These are phyloP conservation scores for Scomber scombrus DNA, from an alignment of 2,113 vertebrate species.

Conservation along the genomic window DNA sequence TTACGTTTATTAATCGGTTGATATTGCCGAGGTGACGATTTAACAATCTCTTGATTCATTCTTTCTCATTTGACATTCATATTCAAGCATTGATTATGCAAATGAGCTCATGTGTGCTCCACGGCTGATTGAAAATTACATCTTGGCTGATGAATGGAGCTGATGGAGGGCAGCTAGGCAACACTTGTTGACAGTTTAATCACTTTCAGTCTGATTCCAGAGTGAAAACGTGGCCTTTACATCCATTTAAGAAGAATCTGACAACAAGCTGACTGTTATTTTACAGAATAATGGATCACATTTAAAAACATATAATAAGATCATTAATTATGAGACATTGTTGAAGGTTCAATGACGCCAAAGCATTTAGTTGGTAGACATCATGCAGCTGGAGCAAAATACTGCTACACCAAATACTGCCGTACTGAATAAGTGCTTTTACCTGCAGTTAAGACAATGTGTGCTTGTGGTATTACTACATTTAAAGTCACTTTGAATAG, in stretches of 20 bases:
- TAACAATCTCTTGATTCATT: background rate
- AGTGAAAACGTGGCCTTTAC: too few relatives aligned
- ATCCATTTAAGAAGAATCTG: too few relatives aligned
- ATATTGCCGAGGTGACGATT: background rate
- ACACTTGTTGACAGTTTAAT: background rate
- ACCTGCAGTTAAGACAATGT: too few relatives aligned
- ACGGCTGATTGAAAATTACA: background rate
- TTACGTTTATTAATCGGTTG: background rate
- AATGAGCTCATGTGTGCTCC: background rate
- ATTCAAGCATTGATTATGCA: constrained; percentile 11
- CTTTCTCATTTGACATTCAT: background rate
- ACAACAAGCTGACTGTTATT: too few relatives aligned
- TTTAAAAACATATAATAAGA: too few relatives aligned
- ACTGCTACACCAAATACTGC: too few relatives aligned
- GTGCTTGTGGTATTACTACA: too few relatives aligned
- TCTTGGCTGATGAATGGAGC: background rate
- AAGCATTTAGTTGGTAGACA: background rate
- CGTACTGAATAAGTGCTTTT: too few relatives aligned
- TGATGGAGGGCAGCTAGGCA: background rate
- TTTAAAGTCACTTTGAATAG: too few relatives aligned
- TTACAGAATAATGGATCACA: too few relatives aligned
- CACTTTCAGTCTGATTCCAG: background rate
- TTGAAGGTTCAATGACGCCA: too few relatives aligned
- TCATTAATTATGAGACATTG: too few relatives aligned
- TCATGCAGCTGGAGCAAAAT: background rate